Percentiles rank a stretch among this genome's conserved stretches.
Evolutionary conservation across 2,113 vertebrate genomes (phyloP).

Genomic region (Hippocampus abdominalis): DNA sequence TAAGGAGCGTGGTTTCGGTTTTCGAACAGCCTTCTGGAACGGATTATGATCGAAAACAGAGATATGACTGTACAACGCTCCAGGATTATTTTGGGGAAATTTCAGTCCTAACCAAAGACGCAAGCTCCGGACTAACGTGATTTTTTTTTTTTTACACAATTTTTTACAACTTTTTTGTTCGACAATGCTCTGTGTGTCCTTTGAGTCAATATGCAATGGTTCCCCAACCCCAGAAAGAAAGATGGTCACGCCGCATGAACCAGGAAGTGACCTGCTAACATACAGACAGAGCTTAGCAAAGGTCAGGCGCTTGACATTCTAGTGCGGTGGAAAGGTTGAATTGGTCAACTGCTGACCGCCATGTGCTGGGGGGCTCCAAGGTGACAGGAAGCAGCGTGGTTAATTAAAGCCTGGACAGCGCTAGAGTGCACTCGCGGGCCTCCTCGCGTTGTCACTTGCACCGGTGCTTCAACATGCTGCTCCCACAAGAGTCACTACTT

Average conservation of each 20-base stretch:
- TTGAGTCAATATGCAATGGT: neutral
- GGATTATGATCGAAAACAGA: too few species aligned
- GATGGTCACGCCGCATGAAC: neutral
- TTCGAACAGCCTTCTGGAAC: too few species aligned
- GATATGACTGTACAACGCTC: too few species aligned
- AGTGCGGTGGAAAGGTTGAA: conserved; percentile 18
- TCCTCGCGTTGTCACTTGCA: conserved; percentile 61
- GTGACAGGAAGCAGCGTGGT: conserved; percentile 48
- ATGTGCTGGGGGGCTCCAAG: conserved; percentile 38
- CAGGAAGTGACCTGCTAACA: neutral
- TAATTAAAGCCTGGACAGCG: conserved; percentile 68
- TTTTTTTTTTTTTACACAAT: too few species aligned
- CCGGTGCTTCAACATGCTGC: conserved; percentile 54
- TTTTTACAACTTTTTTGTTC: too few species aligned
- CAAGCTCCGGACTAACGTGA: too few species aligned
- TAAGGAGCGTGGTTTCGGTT: too few species aligned
- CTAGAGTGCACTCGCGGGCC: conserved; percentile 53
- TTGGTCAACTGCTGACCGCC: conserved; percentile 23
- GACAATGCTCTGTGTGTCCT: neutral
- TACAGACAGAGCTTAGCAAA: neutral
- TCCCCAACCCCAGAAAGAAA: neutral
- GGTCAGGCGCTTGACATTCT: neutral
- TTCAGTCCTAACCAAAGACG: too few species aligned
- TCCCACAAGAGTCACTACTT: conserved; percentile 64
- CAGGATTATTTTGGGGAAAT: too few species aligned